Evolutionary conservation across 2,888 invertebrate genomes (phyloP).

Genomic region (Rhamphomyia laevipes): DNA sequence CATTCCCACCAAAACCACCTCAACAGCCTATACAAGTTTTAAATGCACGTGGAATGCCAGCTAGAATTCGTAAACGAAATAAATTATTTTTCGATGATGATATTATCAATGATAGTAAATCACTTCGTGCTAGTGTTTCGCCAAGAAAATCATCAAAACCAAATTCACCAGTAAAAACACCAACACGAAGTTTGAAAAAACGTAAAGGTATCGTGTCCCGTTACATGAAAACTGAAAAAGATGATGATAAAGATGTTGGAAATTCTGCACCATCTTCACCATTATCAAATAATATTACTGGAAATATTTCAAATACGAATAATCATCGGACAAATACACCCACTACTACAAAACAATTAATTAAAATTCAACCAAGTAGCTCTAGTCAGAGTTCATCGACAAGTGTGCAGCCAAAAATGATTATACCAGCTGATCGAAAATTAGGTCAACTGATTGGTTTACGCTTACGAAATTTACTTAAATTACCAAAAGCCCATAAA

Average conservation of each 20-base stretch:
- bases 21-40: slow-evolving; percentile 65
- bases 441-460: slow-evolving; percentile 84
- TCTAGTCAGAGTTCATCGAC: neutral
- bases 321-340: slow-evolving; percentile 2
- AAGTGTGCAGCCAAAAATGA: neutral
- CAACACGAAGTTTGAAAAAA: slow-evolving; percentile 39
- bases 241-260: slow-evolving; percentile 12
- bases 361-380: neutral
- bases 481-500: slow-evolving; percentile 95
- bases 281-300: neutral
- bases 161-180: slow-evolving; percentile 42
- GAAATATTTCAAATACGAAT: neutral
- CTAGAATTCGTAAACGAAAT: slow-evolving; percentile 80
- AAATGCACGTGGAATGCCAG: slow-evolving; percentile 82
- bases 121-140: slow-evolving; percentile 46
- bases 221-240: slow-evolving; percentile 33
- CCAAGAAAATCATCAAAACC: slow-evolving; percentile 38
- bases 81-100: slow-evolving; percentile 82
- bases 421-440: slow-evolving; percentile 60
- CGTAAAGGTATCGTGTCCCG: slow-evolving; percentile 35
- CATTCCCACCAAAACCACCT: slow-evolving; percentile 56
- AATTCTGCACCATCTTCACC: neutral
- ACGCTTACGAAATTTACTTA: slow-evolving; percentile 80
- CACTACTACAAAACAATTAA: slow-evolving; percentile 2
- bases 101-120: slow-evolving; percentile 67